Evolutionary conservation across 2,888 invertebrate genomes (phyloP).

Genomic region (Fragum fragum): DNA sequence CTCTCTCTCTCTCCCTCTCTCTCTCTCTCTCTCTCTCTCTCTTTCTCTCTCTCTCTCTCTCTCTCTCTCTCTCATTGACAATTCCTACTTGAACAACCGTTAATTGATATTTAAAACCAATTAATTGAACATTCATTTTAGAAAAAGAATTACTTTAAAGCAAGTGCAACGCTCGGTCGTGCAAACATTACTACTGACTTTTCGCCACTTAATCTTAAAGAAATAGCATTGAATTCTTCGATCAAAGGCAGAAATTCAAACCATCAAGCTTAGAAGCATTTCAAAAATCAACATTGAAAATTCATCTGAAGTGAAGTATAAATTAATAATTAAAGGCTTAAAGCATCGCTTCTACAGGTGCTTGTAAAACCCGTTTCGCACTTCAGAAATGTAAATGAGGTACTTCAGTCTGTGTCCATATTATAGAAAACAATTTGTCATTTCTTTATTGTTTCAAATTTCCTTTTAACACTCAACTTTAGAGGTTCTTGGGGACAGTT

Average conservation of each 20-base stretch:
- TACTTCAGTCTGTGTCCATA: not conserved
- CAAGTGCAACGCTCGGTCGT: not conserved
- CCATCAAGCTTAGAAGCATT: not conserved
- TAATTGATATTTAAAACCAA: conserved; percentile 1
- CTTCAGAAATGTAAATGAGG: not conserved
- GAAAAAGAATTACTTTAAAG: not conserved
- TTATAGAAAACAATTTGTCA: conserved; percentile 13
- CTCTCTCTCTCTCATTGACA: no score
- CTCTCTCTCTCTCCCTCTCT: no score
- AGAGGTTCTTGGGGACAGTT: not conserved
- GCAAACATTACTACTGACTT: conserved; percentile 2
- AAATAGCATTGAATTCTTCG: not conserved
- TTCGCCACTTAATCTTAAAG: not conserved
- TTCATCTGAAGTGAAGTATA: not conserved
- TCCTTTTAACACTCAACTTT: not conserved
- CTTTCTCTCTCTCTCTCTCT: no score
- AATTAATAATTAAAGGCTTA: conserved; percentile 2
- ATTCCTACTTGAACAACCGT: no score
- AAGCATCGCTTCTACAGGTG: not conserved
- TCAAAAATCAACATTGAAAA: not conserved
- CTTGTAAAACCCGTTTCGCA: conserved; percentile 1
- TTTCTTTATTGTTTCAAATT: conserved; percentile 10
- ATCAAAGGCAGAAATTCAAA: not conserved
- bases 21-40: no score
- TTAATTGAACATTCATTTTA: not conserved